Conservation (phyloP, 2,797 vertebrate genomes). For the Gallinago solitaria region DNA sequence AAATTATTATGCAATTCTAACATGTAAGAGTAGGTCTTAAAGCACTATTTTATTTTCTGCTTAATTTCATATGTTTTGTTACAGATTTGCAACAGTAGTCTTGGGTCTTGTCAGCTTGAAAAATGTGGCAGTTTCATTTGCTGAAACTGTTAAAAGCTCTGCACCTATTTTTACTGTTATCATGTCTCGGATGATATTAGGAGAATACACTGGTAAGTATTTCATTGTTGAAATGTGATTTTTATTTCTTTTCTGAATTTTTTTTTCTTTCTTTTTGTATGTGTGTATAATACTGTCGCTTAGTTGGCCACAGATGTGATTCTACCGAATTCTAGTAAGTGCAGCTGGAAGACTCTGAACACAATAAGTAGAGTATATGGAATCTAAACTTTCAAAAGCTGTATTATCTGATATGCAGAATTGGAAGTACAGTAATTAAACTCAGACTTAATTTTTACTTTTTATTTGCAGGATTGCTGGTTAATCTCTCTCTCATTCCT, state of each 20-base stretch:
- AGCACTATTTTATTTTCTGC: background rate
- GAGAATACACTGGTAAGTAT: conserved; percentile 90
- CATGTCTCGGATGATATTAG: conserved; percentile 94
- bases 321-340: background rate
- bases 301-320: background rate
- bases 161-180: conserved; percentile 97
- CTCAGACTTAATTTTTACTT: background rate
- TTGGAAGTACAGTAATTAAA: background rate
- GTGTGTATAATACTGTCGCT: background rate
- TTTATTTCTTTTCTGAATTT: too few relatives aligned
- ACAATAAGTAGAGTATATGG: background rate
- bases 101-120: conserved; percentile 95
- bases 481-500: conserved; percentile 92
- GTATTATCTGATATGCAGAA: accelerated
- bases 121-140: conserved; percentile 94
- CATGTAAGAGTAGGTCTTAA: background rate
- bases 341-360: background rate
- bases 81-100: conserved; percentile 93
- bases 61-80: background rate
- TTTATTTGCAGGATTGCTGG: conserved; percentile 85
- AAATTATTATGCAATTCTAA: background rate
- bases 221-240: background rate
- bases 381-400: background rate
- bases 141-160: conserved; percentile 97
- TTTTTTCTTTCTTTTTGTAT: background rate